These are phyloP conservation scores for Pogoniulus pusillus DNA, from an alignment of 2,797 vertebrate species.

Conservation along the genomic window DNA sequence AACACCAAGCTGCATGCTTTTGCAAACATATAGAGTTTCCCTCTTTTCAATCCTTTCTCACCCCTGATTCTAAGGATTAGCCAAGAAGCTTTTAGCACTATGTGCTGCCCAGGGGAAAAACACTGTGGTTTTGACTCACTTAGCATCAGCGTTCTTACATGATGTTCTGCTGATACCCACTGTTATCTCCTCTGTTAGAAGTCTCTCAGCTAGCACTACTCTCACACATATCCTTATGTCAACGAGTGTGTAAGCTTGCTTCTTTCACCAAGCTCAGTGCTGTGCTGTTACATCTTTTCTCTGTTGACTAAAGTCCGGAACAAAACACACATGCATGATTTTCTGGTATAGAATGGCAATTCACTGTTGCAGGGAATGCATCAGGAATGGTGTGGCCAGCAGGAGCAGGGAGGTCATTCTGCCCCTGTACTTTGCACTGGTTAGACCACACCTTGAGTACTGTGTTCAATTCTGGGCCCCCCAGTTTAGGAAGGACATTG, in stretches of 20 bases:
- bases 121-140: not conserved
- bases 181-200: not conserved
- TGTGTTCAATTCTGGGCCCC: no score
- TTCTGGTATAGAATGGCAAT: not conserved
- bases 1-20: accelerated
- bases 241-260: not conserved
- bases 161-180: not conserved
- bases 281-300: not conserved
- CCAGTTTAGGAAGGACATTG: no score
- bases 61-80: not conserved
- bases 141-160: not conserved
- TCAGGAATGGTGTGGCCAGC: no score
- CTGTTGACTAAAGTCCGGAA: not conserved
- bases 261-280: not conserved
- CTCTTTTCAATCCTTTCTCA: not conserved
- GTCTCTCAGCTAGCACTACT: not conserved
- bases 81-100: not conserved
- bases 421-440: no score
- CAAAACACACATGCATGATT: not conserved
- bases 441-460: no score
- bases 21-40: not conserved
- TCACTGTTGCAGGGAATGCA: no score
- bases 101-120: not conserved
- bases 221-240: not conserved
- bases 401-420: no score